Percentiles rank a stretch among this genome's conserved stretches.
These are phyloP conservation scores for Chromis chromis DNA, from an alignment of 2,797 vertebrate genomes.

Conservation along the genomic window DNA sequence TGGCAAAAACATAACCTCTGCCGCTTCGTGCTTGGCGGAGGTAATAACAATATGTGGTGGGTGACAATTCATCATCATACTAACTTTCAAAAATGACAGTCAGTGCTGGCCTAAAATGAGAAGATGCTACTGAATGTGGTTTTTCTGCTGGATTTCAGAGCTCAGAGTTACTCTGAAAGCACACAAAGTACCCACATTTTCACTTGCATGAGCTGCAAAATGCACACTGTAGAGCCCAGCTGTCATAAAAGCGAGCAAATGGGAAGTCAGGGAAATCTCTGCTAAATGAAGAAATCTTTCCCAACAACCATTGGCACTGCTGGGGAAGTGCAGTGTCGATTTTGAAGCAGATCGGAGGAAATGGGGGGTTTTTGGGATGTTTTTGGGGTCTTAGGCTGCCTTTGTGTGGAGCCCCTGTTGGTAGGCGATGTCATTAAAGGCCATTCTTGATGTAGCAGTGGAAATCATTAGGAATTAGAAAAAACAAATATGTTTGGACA, in stretches of 20 bases:
- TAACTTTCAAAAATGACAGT: background rate
- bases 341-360: too few species aligned
- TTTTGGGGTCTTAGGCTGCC: too few species aligned
- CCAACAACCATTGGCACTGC: too few species aligned
- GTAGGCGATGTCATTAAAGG: too few species aligned
- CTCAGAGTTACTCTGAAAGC: background rate
- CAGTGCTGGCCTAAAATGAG: background rate
- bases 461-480: background rate
- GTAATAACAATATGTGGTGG: conserved; percentile 1
- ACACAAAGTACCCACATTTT: background rate
- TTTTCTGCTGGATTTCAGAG: background rate
- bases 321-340: too few species aligned
- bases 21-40: too few species aligned
- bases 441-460: too few species aligned
- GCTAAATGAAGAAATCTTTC: too few species aligned
- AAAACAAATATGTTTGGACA: background rate
- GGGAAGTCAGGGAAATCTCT: background rate
- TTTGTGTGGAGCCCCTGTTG: too few species aligned
- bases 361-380: too few species aligned
- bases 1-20: too few species aligned
- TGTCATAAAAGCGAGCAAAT: background rate
- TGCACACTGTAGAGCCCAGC: background rate
- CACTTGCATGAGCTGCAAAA: background rate
- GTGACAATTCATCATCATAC: background rate
- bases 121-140: background rate